Evolutionary conservation across 2,888 invertebrate species (phyloP).

Genomic region (Dicranocentrus wangi): DNA sequence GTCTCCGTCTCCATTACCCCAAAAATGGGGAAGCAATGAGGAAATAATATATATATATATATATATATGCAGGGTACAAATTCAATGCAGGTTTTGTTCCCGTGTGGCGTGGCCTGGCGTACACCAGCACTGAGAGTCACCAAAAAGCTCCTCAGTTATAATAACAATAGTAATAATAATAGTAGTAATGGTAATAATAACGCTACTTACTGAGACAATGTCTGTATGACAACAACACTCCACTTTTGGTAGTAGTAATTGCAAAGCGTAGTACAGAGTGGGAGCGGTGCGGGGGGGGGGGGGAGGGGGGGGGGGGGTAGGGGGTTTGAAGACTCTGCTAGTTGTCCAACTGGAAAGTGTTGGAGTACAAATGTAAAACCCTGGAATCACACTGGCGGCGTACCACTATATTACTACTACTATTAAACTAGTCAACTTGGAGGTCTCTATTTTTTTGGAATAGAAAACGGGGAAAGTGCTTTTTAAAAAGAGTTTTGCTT

Average conservation of each 20-base stretch:
- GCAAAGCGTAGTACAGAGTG: background rate
- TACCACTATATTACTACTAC: background rate
- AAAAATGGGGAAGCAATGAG: no score
- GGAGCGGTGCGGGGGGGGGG: background rate
- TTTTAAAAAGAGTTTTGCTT: background rate
- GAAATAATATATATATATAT: no score
- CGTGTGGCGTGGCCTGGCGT: no score
- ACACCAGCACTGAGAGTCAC: no score
- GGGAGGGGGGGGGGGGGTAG: background rate
- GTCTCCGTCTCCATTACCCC: no score
- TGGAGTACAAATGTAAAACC: no score
- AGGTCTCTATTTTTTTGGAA: background rate
- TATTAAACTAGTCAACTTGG: background rate
- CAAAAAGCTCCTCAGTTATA: background rate
- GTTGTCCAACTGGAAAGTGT: background rate
- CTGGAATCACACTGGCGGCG: background rate
- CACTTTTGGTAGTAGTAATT: constrained; percentile 18
- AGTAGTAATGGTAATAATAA: constrained; percentile 23
- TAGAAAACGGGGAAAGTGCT: background rate
- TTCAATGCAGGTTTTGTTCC: no score
- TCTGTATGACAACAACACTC: constrained; percentile 18
- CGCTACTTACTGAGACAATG: constrained; percentile 8
- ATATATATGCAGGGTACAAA: no score
- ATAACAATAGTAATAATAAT: constrained; percentile 16
- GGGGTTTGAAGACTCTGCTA: background rate